These are phyloP conservation scores for Balanococcus diminutus DNA, from an alignment of 2,888 invertebrate species.

Conservation along the genomic window DNA sequence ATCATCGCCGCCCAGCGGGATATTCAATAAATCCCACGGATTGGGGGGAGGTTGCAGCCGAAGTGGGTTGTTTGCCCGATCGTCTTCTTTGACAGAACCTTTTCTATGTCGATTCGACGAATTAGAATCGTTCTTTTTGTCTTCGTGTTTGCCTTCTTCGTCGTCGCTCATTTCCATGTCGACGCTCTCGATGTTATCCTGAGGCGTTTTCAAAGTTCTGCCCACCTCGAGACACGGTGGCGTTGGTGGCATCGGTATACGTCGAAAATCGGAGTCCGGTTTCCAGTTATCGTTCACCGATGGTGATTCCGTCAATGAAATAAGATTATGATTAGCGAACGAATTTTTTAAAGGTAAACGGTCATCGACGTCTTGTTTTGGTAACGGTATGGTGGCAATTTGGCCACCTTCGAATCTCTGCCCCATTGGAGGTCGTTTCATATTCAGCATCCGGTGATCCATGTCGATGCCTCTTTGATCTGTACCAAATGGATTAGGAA, in stretches of 20 bases:
- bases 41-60: slow-evolving; percentile 41
- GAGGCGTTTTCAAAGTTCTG: slow-evolving; percentile 41
- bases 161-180: slow-evolving; percentile 90
- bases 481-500: neutral
- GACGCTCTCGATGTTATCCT: slow-evolving; percentile 77
- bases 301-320: slow-evolving; percentile 76
- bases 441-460: slow-evolving; percentile 56
- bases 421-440: neutral
- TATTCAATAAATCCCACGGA: slow-evolving; percentile 44
- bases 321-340: slow-evolving; percentile 71
- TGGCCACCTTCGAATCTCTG: neutral
- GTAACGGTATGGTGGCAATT: slow-evolving; percentile 46
- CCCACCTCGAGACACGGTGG: slow-evolving; percentile 49
- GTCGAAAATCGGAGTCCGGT: slow-evolving; percentile 56
- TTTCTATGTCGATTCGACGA: neutral
- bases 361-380: slow-evolving; percentile 44
- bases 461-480: slow-evolving; percentile 56
- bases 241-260: slow-evolving; percentile 54
- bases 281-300: slow-evolving; percentile 57
- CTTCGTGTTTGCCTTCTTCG: slow-evolving; percentile 62
- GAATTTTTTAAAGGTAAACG: slow-evolving; percentile 12
- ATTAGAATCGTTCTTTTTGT: slow-evolving; percentile 10
- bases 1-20: slow-evolving; percentile 22
- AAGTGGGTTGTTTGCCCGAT: neutral
- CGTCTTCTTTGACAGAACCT: neutral